Conservation (phyloP, 2,113 vertebrate species). For the Anthoscopus minutus region DNA sequence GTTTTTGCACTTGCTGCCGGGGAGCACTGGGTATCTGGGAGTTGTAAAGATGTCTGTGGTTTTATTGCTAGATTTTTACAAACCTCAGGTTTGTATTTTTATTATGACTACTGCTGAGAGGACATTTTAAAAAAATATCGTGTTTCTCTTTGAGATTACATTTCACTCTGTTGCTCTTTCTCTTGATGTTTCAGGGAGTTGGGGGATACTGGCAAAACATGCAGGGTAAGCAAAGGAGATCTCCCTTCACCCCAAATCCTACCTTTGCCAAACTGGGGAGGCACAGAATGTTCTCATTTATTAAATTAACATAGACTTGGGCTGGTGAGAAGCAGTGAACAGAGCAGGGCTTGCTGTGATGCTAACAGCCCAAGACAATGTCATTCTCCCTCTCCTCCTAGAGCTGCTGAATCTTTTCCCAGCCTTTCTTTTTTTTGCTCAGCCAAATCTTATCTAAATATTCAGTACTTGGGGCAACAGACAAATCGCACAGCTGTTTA, state of each 20-base stretch:
- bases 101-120: constrained; percentile 22
- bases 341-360: background rate
- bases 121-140: background rate
- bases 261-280: background rate
- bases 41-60: constrained; percentile 49
- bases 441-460: background rate
- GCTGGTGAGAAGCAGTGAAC: background rate
- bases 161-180: constrained; percentile 1
- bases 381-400: background rate
- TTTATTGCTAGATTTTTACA: constrained; percentile 45
- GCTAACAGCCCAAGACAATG: background rate
- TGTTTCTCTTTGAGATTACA: background rate
- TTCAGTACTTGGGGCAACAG: background rate
- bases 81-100: constrained; percentile 51
- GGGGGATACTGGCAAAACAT: background rate
- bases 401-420: background rate
- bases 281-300: background rate
- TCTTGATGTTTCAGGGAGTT: constrained; percentile 4
- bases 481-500: background rate
- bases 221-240: background rate
- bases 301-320: background rate
- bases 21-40: constrained; percentile 3
- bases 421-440: background rate
- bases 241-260: background rate
- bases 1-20: background rate